These are phyloP conservation scores for Argyrosomus regius DNA, from an alignment of 2,797 vertebrate genomes.

Conservation along the genomic window DNA sequence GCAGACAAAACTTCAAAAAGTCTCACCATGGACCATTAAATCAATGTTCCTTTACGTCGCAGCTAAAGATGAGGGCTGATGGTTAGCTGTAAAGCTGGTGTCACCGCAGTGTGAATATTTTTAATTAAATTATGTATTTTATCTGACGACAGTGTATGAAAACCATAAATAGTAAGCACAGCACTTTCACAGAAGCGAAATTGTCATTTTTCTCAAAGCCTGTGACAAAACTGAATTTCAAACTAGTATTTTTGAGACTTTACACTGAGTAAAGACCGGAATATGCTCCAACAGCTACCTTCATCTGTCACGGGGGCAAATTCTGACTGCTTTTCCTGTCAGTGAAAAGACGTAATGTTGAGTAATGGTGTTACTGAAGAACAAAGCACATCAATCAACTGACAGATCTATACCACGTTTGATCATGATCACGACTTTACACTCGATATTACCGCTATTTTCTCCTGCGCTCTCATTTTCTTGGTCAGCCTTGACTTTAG, in stretches of 20 bases:
- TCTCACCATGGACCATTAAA: too few relatives aligned
- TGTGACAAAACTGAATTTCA: not conserved
- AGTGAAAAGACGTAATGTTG: not conserved
- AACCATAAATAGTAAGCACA: not conserved
- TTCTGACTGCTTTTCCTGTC: not conserved
- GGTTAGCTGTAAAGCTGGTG: not conserved
- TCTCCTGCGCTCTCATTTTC: constrained; percentile 7
- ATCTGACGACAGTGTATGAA: not conserved
- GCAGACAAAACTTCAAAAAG: too few relatives aligned
- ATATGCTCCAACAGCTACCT: not conserved
- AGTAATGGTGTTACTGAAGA: not conserved
- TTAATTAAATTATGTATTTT: not conserved
- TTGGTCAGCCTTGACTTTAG: constrained; percentile 4
- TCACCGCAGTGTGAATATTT: not conserved
- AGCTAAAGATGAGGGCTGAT: not conserved
- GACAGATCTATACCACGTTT: not conserved
- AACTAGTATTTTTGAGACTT: not conserved
- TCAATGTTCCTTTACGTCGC: too few relatives aligned
- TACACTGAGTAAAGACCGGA: not conserved
- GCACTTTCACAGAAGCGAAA: not conserved
- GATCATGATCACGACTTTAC: not conserved
- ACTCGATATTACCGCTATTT: not conserved
- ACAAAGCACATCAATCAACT: not conserved
- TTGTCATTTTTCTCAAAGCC: not conserved
- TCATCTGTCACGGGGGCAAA: not conserved